phyloP scores from a whole-genome alignment of 2,797 vertebrate genomes.

The Alfaro cultratus region DNA sequence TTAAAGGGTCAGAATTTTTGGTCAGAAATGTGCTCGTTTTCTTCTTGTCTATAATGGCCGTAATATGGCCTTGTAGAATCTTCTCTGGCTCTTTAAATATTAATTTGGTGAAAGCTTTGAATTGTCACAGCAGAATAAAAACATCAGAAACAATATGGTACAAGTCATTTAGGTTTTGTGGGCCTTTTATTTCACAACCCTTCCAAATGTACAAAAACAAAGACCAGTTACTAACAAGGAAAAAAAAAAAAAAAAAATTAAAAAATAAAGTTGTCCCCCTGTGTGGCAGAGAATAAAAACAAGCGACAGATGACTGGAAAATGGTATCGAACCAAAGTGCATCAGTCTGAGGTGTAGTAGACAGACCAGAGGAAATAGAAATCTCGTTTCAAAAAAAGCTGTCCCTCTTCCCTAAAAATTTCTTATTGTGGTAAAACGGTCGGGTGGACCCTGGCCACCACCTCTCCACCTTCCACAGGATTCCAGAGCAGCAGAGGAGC shows the following conservation, averaged over 20 bases:
- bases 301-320: constrained; percentile 65
- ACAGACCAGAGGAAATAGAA: constrained; percentile 70
- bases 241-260: constrained; percentile 56
- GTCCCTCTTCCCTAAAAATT: constrained; percentile 70
- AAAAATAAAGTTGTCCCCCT: constrained; percentile 55
- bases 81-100: neutral
- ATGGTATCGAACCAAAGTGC: constrained; percentile 79
- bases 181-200: constrained; percentile 85
- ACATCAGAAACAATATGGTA: constrained; percentile 32
- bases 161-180: constrained; percentile 67
- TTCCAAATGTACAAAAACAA: constrained; percentile 86
- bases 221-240: constrained; percentile 68
- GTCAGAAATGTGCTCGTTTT: no score
- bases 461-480: constrained; percentile 66
- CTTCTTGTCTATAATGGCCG: no score
- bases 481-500: constrained; percentile 73
- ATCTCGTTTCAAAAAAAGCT: constrained; percentile 70
- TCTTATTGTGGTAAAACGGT: constrained; percentile 58
- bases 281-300: constrained; percentile 52
- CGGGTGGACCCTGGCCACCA: constrained; percentile 71
- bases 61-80: no score
- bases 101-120: neutral
- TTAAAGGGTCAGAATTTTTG: no score
- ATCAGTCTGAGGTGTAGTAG: constrained; percentile 70
- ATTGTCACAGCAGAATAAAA: no score